phyloP scores from a whole-genome alignment of 2,797 vertebrate genomes.

The Pangasius krempfi region DNA sequence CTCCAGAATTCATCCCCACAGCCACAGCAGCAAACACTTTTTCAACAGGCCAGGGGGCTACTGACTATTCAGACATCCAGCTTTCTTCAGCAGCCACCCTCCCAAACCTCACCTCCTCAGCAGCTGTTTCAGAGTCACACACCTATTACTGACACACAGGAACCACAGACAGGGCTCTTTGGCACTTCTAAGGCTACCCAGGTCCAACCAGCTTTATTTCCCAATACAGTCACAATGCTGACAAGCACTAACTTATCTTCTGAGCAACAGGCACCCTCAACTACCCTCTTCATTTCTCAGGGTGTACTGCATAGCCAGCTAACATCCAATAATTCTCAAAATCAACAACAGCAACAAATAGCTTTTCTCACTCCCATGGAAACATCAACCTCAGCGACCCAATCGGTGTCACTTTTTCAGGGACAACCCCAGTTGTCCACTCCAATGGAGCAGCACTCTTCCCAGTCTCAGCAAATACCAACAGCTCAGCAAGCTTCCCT shows the following conservation, averaged over 20 bases:
- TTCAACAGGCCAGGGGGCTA: constrained; percentile 89
- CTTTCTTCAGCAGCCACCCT: constrained; percentile 86
- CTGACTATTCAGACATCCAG: constrained; percentile 90
- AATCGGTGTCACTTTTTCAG: constrained; percentile 80
- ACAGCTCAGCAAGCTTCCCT: constrained; percentile 72
- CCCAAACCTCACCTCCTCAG: constrained; percentile 87
- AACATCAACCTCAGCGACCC: constrained; percentile 81
- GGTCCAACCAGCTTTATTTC: constrained; percentile 88
- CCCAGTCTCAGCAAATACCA: constrained; percentile 71
- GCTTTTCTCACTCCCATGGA: constrained; percentile 90
- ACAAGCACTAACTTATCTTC: constrained; percentile 80
- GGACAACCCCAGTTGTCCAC: constrained; percentile 81
- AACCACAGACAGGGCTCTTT: constrained; percentile 81
- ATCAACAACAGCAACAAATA: constrained; percentile 77
- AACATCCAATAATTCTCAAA: constrained; percentile 79
- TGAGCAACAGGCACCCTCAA: constrained; percentile 82
- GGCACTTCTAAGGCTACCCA: constrained; percentile 80
- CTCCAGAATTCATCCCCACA: constrained; percentile 66
- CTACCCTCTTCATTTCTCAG: constrained; percentile 86
- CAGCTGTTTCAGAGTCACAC: constrained; percentile 93
- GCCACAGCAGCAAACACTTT: constrained; percentile 81
- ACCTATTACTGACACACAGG: constrained; percentile 85
- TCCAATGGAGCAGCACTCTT: constrained; percentile 80
- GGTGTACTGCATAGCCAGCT: constrained; percentile 77
- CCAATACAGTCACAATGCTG: constrained; percentile 84